Percentiles rank a stretch among this genome's conserved stretches.
Conservation (phyloP, 2,888 invertebrate genomes). For the Eupithecia pulchellata region DNA sequence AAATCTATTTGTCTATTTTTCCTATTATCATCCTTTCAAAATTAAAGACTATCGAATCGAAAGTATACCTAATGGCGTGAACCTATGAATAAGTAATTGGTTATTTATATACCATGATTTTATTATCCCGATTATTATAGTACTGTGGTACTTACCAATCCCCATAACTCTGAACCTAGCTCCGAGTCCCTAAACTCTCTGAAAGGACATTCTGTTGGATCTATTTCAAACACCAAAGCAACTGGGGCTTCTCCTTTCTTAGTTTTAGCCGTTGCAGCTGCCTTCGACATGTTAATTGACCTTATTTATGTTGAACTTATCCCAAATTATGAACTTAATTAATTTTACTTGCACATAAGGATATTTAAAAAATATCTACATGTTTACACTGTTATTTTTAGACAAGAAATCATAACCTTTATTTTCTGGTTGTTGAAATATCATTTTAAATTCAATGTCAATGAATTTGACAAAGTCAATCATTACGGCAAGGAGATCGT, state of each 20-base stretch:
- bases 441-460: slow-evolving; percentile 15
- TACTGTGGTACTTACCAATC: slow-evolving; percentile 68
- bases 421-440: not conserved
- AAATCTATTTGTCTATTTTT: too few species aligned
- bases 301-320: not conserved
- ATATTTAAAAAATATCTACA: not conserved
- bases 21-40: too few species aligned
- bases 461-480: slow-evolving; percentile 12
- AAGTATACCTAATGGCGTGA: too few species aligned
- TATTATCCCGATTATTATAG: too few species aligned
- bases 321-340: not conserved
- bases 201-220: slow-evolving; percentile 73
- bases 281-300: not conserved
- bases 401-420: not conserved
- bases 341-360: not conserved
- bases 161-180: slow-evolving; percentile 69
- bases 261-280: not conserved
- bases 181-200: slow-evolving; percentile 75
- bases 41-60: too few species aligned
- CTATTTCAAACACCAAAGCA: slow-evolving; percentile 45
- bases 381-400: not conserved
- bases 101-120: too few species aligned
- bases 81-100: too few species aligned
- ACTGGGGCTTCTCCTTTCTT: not conserved
- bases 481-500: slow-evolving; percentile 9